Conservation (phyloP, 2,797 vertebrate genomes). For the Myiothlypis coronata region DNA sequence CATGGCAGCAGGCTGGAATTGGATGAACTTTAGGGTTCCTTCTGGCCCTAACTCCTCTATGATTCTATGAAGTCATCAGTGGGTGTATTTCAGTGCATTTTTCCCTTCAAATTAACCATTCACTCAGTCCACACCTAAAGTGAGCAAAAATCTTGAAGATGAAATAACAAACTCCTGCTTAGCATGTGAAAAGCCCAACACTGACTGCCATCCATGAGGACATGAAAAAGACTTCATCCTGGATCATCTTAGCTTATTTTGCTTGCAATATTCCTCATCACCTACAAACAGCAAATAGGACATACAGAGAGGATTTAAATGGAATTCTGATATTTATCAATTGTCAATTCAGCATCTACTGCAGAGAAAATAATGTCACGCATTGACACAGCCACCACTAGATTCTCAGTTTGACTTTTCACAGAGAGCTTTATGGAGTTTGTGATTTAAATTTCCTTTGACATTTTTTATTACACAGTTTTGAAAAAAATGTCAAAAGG, state of each 20-base stretch:
- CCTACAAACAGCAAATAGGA: neutral
- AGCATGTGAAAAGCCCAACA: neutral
- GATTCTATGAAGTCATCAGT: neutral
- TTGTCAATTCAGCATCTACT: neutral
- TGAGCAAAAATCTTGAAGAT: neutral
- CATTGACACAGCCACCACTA: neutral
- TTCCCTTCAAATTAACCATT: neutral
- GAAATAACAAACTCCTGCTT: neutral
- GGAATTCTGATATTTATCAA: neutral
- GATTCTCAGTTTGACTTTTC: neutral
- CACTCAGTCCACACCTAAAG: neutral
- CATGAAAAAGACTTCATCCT: neutral
- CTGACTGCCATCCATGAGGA: neutral
- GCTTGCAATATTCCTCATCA: neutral
- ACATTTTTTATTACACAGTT: neutral
- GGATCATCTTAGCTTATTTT: neutral
- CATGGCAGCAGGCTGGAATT: neutral
- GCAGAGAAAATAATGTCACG: neutral
- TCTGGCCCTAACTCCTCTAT: accelerated
- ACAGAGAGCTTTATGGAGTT: neutral
- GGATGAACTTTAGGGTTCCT: neutral
- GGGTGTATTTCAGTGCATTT: neutral
- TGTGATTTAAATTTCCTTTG: neutral
- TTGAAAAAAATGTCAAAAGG: neutral
- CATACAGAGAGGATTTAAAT: neutral